phyloP scores from a whole-genome alignment of 2,888 invertebrate species.

The Platynereis dumerilii region DNA sequence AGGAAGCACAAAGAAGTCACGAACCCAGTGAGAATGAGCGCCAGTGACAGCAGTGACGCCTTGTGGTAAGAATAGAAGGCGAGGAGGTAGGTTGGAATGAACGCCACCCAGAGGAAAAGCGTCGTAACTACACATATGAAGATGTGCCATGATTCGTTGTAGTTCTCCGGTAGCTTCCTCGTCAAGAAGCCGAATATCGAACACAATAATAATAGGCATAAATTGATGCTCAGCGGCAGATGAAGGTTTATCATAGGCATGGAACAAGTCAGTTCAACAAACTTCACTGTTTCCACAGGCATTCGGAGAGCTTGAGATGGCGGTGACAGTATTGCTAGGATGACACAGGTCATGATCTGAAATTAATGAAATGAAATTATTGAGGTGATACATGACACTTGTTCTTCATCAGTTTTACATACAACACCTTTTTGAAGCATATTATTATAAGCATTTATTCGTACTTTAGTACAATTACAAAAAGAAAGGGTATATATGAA shows the following conservation, averaged over 20 bases:
- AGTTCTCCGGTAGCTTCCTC: slow-evolving; percentile 15
- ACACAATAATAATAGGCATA: slow-evolving; percentile 1
- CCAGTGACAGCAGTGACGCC: not conserved
- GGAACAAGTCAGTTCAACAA: slow-evolving; percentile 1
- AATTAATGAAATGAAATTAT: too few species aligned
- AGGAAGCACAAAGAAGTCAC: slow-evolving; percentile 12
- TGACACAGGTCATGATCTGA: too few species aligned
- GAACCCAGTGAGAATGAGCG: slow-evolving; percentile 10
- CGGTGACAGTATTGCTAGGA: too few species aligned
- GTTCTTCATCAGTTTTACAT: too few species aligned
- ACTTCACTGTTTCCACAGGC: not conserved
- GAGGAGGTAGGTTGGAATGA: slow-evolving; percentile 13
- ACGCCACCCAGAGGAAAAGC: slow-evolving; percentile 18
- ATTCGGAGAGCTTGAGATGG: not conserved
- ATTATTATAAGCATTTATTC: too few species aligned
- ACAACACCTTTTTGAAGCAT: too few species aligned
- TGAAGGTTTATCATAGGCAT: not conserved
- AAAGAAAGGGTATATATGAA: too few species aligned
- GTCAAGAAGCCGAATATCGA: slow-evolving; percentile 10
- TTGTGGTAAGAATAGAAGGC: slow-evolving; percentile 14
- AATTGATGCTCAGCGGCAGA: slow-evolving; percentile 4
- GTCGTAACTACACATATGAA: slow-evolving; percentile 15
- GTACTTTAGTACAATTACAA: too few species aligned
- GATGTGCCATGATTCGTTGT: slow-evolving; percentile 15
- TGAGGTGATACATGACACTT: too few species aligned